Conservation (phyloP, 2,113 vertebrate genomes). For the Dipodomys ordii region DNA sequence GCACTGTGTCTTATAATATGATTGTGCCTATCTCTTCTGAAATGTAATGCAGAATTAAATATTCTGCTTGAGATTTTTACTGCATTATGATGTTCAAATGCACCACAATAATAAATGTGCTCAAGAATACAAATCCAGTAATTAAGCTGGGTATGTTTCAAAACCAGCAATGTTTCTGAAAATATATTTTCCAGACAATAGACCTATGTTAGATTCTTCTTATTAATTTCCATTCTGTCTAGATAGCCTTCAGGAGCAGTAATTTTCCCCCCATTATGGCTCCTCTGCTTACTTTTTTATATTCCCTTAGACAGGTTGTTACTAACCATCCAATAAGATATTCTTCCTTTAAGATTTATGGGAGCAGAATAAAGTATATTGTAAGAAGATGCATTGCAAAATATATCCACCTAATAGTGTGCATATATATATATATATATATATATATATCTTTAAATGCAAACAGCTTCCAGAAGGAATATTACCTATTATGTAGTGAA, state of each 20-base stretch:
- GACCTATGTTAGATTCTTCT: slow-evolving; percentile 21
- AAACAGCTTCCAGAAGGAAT: not conserved
- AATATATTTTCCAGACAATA: slow-evolving; percentile 60
- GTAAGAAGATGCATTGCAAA: slow-evolving; percentile 33
- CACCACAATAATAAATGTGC: slow-evolving; percentile 19
- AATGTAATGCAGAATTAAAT: not conserved
- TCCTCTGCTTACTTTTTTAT: slow-evolving; percentile 45
- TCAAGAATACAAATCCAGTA: slow-evolving; percentile 53
- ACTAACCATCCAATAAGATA: slow-evolving; percentile 54
- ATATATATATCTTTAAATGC: too few relatives aligned
- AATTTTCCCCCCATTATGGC: slow-evolving; percentile 10
- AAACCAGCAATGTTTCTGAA: slow-evolving; percentile 43
- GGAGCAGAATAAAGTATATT: not conserved
- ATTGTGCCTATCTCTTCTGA: not conserved
- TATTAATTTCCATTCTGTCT: slow-evolving; percentile 59
- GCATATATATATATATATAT: too few relatives aligned
- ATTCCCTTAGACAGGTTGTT: not conserved
- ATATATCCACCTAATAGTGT: not conserved
- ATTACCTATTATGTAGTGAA: not conserved
- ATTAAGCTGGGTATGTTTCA: slow-evolving; percentile 37
- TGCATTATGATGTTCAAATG: slow-evolving; percentile 31
- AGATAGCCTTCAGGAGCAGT: slow-evolving; percentile 2
- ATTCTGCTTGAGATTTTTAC: slow-evolving; percentile 39
- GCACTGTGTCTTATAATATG: not conserved
- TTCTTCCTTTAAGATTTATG: slow-evolving; percentile 42